Evolutionary conservation across 2,113 vertebrate species (phyloP), one percentile per base, ranked within the genome.

Genomic region (Lonchura striata): DNA sequence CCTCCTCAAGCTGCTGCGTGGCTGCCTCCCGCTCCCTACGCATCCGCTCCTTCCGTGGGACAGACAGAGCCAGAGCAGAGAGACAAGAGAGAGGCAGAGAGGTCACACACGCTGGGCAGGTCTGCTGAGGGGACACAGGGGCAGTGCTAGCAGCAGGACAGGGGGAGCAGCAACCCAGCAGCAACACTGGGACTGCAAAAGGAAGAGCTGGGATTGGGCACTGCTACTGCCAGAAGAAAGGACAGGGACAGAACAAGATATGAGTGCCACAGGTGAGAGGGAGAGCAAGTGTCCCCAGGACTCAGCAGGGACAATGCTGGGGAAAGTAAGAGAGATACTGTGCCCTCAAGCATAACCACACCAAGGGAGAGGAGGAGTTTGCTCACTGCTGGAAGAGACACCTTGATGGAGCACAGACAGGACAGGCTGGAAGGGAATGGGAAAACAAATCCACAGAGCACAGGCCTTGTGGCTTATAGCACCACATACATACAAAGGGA

Each of bases 1-100:
- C 98, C 98, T 98, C 98, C 96, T 99, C 98, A 93, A 98, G 98
- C 90, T 98, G 98, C 91, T 98, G 98, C 18, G 97, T 98, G 94
- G 98, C 98, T 96, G 98, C 98, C 97, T 99, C 98, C 65, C 97
- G 98, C 96, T 99, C 98, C 98, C 98, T 98, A 70, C 98, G 98
- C 98, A 98, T 98, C 91, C 95, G 97, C 97, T 99, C 98, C 99
- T 99, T 98, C 97, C 98, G 30, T 2, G 35, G 61, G 71, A 88
- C 88, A 94, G 91, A 81, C 74, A 94, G 88, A 91, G 84, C n/a
- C 95, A 94, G 92, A 63, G 61, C 68, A 88, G 83, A 23, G 66
- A 75, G 76, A 82, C 59, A 95, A 96, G 82, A 96, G 79, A 96
- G 86, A 96, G 68, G 66, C 47, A 93, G 3, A 95, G 92, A 89